Evolutionary conservation across 2,113 vertebrate species (phyloP).

Genomic region (Cottus gobio): DNA sequence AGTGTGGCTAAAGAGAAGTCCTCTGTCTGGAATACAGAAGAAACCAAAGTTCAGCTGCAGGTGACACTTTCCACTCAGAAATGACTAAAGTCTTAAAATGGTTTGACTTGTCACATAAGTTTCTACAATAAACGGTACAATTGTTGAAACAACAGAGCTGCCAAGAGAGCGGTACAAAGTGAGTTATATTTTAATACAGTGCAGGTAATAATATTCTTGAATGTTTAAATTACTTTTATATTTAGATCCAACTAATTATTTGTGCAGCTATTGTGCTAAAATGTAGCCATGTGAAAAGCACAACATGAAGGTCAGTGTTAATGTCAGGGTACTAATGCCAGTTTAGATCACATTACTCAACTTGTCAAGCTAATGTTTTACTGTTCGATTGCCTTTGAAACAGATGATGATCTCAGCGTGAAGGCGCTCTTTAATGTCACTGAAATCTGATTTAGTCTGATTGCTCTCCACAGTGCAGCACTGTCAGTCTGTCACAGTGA

Average conservation of each 20-base stretch:
- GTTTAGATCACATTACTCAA: background rate
- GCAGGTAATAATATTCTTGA: constrained; percentile 6
- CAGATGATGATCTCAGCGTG: constrained; percentile 20
- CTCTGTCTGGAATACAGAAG: constrained; percentile 14
- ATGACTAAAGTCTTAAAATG: background rate
- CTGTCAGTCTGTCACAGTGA: background rate
- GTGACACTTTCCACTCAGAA: background rate
- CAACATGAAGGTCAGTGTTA: constrained; percentile 7
- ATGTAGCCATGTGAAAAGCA: constrained; percentile 20
- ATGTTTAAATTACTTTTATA: constrained; percentile 24
- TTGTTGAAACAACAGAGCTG: background rate
- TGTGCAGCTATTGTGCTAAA: constrained; percentile 49
- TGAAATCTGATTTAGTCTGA: constrained; percentile 13
- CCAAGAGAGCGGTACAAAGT: background rate
- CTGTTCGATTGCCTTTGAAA: constrained; percentile 20
- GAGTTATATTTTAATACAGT: background rate
- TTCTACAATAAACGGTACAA: background rate
- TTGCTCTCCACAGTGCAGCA: background rate
- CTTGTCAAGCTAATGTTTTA: background rate
- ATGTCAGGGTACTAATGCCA: constrained; percentile 4
- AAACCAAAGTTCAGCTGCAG: constrained; percentile 28
- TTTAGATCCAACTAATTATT: constrained; percentile 18
- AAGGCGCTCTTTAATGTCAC: constrained; percentile 7
- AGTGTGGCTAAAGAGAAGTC: background rate
- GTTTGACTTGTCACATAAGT: constrained; percentile 1